Evolutionary conservation across 2,888 invertebrate genomes (phyloP).

Genomic region (Chymomyza procnemis): DNA sequence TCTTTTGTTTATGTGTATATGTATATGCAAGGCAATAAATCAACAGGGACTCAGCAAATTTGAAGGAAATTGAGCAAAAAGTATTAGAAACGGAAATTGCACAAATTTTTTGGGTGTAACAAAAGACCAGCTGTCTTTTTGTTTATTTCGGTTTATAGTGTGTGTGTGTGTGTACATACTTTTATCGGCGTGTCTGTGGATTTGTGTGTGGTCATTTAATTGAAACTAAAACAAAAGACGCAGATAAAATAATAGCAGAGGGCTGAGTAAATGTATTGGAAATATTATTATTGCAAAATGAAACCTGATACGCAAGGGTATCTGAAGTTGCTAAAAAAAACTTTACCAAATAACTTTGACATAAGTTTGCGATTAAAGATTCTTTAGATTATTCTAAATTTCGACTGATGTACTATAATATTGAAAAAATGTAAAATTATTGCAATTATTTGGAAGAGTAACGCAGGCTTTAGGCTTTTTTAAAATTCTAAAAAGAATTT

Average conservation of each 20-base stretch:
- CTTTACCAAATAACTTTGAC: background rate
- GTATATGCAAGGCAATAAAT: conserved; percentile 43
- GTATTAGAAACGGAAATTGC: conserved; percentile 71
- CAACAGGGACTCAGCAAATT: conserved; percentile 26
- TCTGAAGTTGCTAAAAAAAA: background rate
- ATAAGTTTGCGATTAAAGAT: background rate
- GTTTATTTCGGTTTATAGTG: background rate
- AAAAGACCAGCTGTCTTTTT: background rate
- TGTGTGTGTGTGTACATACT: conserved; percentile 2
- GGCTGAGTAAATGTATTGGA: background rate
- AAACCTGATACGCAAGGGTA: background rate
- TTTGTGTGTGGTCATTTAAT: conserved; percentile 58
- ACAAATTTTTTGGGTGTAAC: conserved; percentile 47
- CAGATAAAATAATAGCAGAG: conserved; percentile 16
- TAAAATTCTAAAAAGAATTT: too few relatives aligned
- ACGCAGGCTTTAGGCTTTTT: too few relatives aligned
- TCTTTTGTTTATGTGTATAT: conserved; percentile 18
- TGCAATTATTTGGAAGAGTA: too few relatives aligned
- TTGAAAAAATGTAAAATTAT: too few relatives aligned
- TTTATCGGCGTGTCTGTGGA: conserved; percentile 3
- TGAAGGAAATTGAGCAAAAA: conserved; percentile 65
- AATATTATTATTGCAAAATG: background rate
- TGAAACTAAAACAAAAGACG: conserved; percentile 59
- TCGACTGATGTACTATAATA: too few relatives aligned
- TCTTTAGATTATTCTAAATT: background rate